Conservation (phyloP, 1,140 invertebrate species). For the Homalodisca vitripennis region DNA sequence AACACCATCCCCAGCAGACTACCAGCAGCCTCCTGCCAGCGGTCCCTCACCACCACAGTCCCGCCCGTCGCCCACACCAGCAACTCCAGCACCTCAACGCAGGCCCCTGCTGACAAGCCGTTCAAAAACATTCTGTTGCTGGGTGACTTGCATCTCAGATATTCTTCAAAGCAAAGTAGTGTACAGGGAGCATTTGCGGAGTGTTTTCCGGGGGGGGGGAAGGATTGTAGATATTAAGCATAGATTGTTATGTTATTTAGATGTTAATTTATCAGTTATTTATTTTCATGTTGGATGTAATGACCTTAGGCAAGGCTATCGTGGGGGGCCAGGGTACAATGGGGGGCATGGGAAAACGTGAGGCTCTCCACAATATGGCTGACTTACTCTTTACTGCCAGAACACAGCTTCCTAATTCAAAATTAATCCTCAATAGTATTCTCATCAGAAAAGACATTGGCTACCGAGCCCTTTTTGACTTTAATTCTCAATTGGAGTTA, state of each 20-base stretch:
- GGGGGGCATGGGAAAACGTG: slow-evolving; percentile 4
- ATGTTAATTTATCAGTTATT: background rate
- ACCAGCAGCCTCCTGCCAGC: no score
- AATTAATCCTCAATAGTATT: background rate
- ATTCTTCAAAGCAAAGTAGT: background rate
- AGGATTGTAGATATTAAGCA: background rate
- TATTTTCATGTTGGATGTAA: slow-evolving; percentile 11
- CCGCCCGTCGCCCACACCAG: no score
- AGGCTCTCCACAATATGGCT: slow-evolving; percentile 13
- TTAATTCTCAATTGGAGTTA: background rate
- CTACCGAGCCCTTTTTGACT: background rate
- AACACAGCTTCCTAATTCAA: background rate
- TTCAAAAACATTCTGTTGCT: background rate
- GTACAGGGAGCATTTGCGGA: background rate
- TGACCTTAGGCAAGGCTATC: slow-evolving; percentile 1
- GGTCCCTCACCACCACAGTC: no score
- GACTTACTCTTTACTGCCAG: slow-evolving; percentile 1
- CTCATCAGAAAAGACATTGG: background rate
- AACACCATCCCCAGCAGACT: no score
- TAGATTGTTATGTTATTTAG: background rate
- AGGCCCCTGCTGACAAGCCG: no score
- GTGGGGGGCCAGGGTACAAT: background rate
- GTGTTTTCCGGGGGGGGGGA: slow-evolving; percentile 5
- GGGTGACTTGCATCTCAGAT: background rate
- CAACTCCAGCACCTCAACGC: no score